Base-by-base conservation (phyloP, 2,888 invertebrate species). In the Diachrysia chrysitis region DNA sequence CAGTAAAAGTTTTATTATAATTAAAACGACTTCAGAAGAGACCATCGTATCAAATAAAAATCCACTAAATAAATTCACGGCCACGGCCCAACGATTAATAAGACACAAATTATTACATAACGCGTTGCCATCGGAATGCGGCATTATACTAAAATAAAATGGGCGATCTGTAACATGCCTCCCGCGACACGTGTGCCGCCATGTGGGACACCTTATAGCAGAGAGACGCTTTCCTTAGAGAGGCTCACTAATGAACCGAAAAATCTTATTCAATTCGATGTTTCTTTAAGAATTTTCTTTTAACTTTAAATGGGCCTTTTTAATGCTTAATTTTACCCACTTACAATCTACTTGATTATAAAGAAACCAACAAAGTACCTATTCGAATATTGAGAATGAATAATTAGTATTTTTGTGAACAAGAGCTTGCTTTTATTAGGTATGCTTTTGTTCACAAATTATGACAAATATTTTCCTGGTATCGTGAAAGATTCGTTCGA, bases 61-160 rank as follows among this genome's bases (percentile, higher is more conserved):
- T 17, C 16, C 32, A 65, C 48, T 16, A 46, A 62, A 66, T 29
- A 66, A 62, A 59, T 76, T 79, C 76, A 75, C 69, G 82, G 83
- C 60, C 81, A 81, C 29, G 67, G 74, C 54, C 69, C 63, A 56
- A 25, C 25, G 64, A 59, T 69, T 65, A 78, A 69, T 80, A 74
- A 66, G 67, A 79, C 62, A 66, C 58, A 55, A 62, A 67, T 73
- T 64, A 78, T 80, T 78, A 73, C 74, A 77, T 79, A 77, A 71
- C 64, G 66, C 57, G 66, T 14, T 60, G 46, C 61, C 59, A 60
- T 53, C 25, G 80, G 87, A 86, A 87, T 86, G 87, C 77, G 83
- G 75, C 53, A 70, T 77, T 72, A 76, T 76, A 68, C 73, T 64
- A 69, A 81, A 87, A 86, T 84, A 84, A 87, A 81, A 74, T 72